Percentiles rank a stretch among this genome's conserved stretches.
Evolutionary conservation across 2,888 invertebrate species (phyloP).

Genomic region (Corbicula japonica): DNA sequence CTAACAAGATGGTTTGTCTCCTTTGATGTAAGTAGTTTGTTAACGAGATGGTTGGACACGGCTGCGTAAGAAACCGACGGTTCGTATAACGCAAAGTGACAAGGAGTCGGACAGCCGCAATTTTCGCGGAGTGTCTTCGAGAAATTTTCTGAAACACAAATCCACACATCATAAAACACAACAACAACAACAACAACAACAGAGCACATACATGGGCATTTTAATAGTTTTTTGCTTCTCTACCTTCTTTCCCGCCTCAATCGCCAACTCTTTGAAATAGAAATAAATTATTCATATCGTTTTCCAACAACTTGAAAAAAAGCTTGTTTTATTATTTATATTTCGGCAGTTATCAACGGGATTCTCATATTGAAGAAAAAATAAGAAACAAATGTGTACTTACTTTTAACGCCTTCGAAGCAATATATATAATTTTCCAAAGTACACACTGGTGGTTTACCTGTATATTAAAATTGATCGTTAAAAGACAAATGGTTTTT

Average conservation of each 20-base stretch:
- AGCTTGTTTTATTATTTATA: too few species aligned
- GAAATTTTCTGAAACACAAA: conserved; percentile 51
- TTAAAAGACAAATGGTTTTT: too few species aligned
- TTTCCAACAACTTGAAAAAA: too few species aligned
- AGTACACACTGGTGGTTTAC: conserved; percentile 52
- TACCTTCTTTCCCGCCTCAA: too few species aligned
- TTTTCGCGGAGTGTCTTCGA: conserved; percentile 22
- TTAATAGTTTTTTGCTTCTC: too few species aligned
- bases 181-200: too few species aligned
- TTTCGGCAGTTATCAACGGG: too few species aligned
- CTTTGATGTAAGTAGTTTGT: conserved; percentile 65
- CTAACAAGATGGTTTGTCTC: conserved; percentile 47
- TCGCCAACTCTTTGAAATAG: too few species aligned
- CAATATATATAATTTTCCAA: conserved; percentile 43
- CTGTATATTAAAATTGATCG: too few species aligned
- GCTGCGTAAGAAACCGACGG: conserved; percentile 79
- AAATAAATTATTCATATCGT: too few species aligned
- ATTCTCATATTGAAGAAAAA: background rate
- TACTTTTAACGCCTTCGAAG: conserved; percentile 44
- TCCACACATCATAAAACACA: too few species aligned
- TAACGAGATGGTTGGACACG: conserved; percentile 73
- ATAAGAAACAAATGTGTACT: background rate
- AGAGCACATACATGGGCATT: too few species aligned
- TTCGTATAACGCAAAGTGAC: conserved; percentile 75
- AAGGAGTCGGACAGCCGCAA: conserved; percentile 80